Percentiles rank a stretch among this genome's conserved stretches.
Conservation (phyloP, 2,888 invertebrate species). For the Hoplodrina blanda region DNA sequence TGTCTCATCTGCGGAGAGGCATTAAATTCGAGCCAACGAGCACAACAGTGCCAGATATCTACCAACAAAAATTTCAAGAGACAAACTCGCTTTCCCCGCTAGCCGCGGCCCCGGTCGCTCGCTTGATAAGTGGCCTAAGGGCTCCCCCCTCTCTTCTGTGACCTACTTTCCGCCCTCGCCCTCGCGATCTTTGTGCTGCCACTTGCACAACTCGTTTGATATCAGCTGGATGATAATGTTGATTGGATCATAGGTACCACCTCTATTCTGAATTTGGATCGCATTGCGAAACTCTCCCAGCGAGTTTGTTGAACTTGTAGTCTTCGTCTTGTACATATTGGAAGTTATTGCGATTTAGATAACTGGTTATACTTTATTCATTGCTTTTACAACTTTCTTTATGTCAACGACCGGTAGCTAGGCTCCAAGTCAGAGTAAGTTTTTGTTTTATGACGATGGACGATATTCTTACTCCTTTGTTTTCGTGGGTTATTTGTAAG, state of each 20-base stretch:
- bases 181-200: constrained; percentile 88
- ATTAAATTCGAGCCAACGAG: constrained; percentile 60
- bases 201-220: constrained; percentile 87
- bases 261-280: constrained; percentile 71
- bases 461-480: constrained; percentile 41
- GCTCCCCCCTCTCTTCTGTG: constrained; percentile 81
- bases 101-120: constrained; percentile 77
- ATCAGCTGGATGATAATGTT: constrained; percentile 88
- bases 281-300: constrained; percentile 68
- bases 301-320: constrained; percentile 56
- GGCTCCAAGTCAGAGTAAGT: constrained; percentile 42
- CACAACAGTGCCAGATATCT: constrained; percentile 67
- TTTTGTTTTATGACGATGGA: constrained; percentile 44
- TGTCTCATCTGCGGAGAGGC: constrained; percentile 57
- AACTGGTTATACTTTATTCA: constrained; percentile 33
- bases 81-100: constrained; percentile 85
- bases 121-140: constrained; percentile 89
- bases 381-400: constrained; percentile 44
- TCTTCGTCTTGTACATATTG: constrained; percentile 31
- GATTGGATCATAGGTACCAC: constrained; percentile 73
- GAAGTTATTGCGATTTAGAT: constrained; percentile 42
- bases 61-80: constrained; percentile 83
- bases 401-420: constrained; percentile 36
- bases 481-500: constrained; percentile 43
- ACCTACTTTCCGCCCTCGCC: constrained; percentile 84